Base-by-base conservation (phyloP, 2,113 vertebrate genomes). In the Poeciliopsis retropinna region DNA sequence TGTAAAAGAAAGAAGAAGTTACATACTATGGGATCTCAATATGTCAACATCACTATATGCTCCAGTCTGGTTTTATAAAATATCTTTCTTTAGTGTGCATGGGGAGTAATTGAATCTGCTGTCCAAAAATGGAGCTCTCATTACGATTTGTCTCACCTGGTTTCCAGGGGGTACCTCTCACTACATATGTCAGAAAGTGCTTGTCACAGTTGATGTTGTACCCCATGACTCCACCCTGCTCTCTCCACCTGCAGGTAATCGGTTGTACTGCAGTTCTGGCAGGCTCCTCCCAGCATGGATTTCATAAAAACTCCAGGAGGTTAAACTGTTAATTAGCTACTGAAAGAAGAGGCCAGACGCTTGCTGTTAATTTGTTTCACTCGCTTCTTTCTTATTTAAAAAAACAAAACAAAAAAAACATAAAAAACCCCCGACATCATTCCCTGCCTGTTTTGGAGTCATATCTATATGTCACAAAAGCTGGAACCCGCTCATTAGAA, bases 261-360 rank as follows among this genome's bases (percentile, higher is more conserved):
- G 85, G 87, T 90, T 90, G 88, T 88, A 94, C 87, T 92, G 85
- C 92, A 91, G 80, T 85, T 85, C 88, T 85, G 78, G 75, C 84
- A 85, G 78, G 81, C 86, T 86, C 82, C 89, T 82, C 83, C 82
- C 84, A 85, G 90, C 88, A 80, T 87, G 83, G 89, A 88, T 91
- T 93, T 93, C 91, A 94, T 93, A 93, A 94, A 94, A 92, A 82
- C 93, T 92, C 92, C 91, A 84, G 91, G 93, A 94, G 94, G 91
- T 93, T 94, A 94, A 95, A 92, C 91, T 94, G 92, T 92, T 94
- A 95, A 95, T 94, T 94, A 93, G 93, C 90, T 86, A 85, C 90
- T 91, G 88, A 86, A 88, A 92, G 90, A 90, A 85, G 85, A 93
- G 88, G 89, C 87, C 89, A 82, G 92, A 82, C 90, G 90, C 91